These are phyloP conservation scores for Beris chalybata DNA, from an alignment of 2,888 invertebrate species.

Conservation along the genomic window DNA sequence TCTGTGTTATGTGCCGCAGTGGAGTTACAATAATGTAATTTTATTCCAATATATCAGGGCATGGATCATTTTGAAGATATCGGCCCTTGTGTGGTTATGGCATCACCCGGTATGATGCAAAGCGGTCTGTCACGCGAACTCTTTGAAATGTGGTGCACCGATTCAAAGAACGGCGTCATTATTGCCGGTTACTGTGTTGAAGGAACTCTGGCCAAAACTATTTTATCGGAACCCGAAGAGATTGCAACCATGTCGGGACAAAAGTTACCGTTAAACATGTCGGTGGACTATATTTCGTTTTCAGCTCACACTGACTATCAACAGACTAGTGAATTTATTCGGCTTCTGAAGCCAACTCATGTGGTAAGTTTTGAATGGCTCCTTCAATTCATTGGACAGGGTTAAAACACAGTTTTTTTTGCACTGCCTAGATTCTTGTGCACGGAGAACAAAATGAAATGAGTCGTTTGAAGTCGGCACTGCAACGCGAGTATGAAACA, in stretches of 20 bases:
- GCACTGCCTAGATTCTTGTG: constrained; percentile 71
- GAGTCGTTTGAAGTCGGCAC: constrained; percentile 91
- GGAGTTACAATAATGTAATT: too few species aligned
- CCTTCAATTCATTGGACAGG: neutral
- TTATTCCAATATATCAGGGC: constrained; percentile 61
- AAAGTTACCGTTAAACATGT: constrained; percentile 94
- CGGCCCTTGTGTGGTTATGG: constrained; percentile 99
- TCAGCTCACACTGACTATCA: constrained; percentile 98
- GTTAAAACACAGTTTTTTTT: neutral
- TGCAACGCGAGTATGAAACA: constrained; percentile 91
- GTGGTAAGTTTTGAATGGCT: constrained; percentile 62
- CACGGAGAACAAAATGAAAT: constrained; percentile 99
- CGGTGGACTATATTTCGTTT: constrained; percentile 98
- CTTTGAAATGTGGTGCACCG: constrained; percentile 99
- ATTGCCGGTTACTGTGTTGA: constrained; percentile 96
- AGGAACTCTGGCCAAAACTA: constrained; percentile 87
- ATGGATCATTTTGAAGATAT: constrained; percentile 99
- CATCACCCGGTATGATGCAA: constrained; percentile 99
- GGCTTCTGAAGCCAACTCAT: constrained; percentile 91
- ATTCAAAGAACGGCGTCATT: constrained; percentile 96
- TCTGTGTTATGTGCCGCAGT: too few species aligned
- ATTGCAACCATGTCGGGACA: constrained; percentile 94
- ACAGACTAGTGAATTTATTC: constrained; percentile 96
- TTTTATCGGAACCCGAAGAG: constrained; percentile 97
- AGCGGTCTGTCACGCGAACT: constrained; percentile 95